phyloP scores from a whole-genome alignment of 2,888 invertebrate genomes.

The Harpalus rufipes region DNA sequence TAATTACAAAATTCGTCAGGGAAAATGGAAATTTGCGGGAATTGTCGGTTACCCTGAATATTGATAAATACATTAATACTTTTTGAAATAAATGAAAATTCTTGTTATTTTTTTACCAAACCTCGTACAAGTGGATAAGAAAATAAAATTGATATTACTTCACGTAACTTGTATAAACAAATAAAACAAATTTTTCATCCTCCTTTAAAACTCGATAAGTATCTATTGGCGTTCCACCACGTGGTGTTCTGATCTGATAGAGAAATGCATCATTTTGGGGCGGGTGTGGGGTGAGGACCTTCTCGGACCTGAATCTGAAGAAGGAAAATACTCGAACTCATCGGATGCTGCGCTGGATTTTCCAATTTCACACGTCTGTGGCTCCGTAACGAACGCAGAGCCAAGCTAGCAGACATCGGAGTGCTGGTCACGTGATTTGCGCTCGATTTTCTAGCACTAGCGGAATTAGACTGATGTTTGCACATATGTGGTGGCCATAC shows the following conservation, averaged over 20 bases:
- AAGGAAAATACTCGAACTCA: conserved; percentile 15
- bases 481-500: conserved; percentile 6
- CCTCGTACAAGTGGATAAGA: too few relatives aligned
- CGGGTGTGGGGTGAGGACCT: background rate
- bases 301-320: background rate
- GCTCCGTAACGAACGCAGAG: conserved; percentile 73
- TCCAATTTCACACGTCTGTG: conserved; percentile 77
- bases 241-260: conserved; percentile 2
- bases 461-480: conserved; percentile 22
- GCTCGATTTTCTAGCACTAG: conserved; percentile 39
- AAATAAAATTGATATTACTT: background rate
- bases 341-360: conserved; percentile 72
- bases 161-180: background rate
- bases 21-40: too few relatives aligned
- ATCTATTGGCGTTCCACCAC: background rate
- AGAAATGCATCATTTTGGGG: background rate
- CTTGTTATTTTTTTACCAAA: too few relatives aligned
- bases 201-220: background rate
- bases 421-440: conserved; percentile 54
- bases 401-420: background rate
- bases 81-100: too few relatives aligned
- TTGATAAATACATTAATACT: too few relatives aligned
- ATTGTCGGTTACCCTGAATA: too few relatives aligned
- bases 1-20: too few relatives aligned
- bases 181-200: background rate